Conservation (phyloP, 2,113 vertebrate species). For the Malurus alboscapulatus region DNA sequence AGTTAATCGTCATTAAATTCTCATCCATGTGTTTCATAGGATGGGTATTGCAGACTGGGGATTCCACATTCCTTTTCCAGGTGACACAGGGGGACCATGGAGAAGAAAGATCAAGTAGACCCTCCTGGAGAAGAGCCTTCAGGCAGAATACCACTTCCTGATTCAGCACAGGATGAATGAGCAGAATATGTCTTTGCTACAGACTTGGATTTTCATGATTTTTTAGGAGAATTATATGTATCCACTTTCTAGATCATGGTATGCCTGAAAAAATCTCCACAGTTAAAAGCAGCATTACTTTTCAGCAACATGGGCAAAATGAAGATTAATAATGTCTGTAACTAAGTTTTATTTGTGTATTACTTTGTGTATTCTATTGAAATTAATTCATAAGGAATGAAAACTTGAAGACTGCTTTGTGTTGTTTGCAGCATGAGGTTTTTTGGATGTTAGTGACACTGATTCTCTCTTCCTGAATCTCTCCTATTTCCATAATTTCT, state of each 20-base stretch:
- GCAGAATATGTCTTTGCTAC: neutral
- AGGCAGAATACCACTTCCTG: neutral
- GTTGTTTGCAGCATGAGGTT: neutral
- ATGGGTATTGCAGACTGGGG: neutral
- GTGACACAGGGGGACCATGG: neutral
- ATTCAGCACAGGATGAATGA: neutral
- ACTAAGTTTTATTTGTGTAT: neutral
- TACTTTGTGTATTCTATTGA: neutral
- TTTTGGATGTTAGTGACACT: neutral
- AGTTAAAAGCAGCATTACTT: neutral
- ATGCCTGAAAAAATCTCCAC: neutral
- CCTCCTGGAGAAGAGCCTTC: neutral
- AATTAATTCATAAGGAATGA: neutral
- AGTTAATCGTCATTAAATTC: neutral
- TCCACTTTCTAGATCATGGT: neutral
- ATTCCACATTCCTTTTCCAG: neutral
- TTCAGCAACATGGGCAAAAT: neutral
- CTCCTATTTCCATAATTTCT: neutral
- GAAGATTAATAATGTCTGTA: neutral
- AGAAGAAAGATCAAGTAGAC: neutral
- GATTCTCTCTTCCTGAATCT: neutral
- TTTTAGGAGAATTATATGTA: neutral
- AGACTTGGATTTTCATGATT: neutral
- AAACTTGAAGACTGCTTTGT: neutral
- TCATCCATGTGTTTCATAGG: neutral